Evolutionary conservation across 2,113 vertebrate genomes (phyloP).

Genomic region (Lonchura striata): DNA sequence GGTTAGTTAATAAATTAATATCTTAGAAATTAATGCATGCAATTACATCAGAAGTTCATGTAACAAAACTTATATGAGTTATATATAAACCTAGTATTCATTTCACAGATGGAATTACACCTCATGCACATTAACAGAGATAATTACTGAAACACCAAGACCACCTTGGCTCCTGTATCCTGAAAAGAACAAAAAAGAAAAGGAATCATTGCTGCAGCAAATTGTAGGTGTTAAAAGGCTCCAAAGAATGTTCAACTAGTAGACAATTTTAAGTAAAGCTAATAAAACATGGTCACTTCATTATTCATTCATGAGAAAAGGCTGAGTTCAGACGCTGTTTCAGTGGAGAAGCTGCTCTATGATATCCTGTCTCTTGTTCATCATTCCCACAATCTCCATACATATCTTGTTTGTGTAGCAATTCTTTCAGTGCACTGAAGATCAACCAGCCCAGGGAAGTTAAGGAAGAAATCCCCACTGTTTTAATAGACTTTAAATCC

Average conservation of each 20-base stretch:
- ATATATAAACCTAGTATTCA: constrained; percentile 48
- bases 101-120: constrained; percentile 63
- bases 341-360: constrained; percentile 6
- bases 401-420: background rate
- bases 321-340: constrained; percentile 22
- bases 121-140: constrained; percentile 47
- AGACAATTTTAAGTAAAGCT: constrained; percentile 66
- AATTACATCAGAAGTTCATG: background rate
- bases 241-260: constrained; percentile 51
- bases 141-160: constrained; percentile 62
- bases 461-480: background rate
- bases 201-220: constrained; percentile 43
- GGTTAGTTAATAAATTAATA: background rate
- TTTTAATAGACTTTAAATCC: background rate
- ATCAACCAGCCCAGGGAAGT: background rate
- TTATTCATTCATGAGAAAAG: constrained; percentile 62
- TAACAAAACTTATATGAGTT: constrained; percentile 16
- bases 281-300: constrained; percentile 63
- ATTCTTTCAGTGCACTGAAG: background rate
- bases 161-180: constrained; percentile 53
- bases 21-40: background rate
- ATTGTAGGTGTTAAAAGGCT: constrained; percentile 37
- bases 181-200: constrained; percentile 48
- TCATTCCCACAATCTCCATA: constrained; percentile 12
- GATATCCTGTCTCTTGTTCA: constrained; percentile 55